Base-by-base conservation (phyloP, 2,113 vertebrate species). In the Procapra przewalskii region DNA sequence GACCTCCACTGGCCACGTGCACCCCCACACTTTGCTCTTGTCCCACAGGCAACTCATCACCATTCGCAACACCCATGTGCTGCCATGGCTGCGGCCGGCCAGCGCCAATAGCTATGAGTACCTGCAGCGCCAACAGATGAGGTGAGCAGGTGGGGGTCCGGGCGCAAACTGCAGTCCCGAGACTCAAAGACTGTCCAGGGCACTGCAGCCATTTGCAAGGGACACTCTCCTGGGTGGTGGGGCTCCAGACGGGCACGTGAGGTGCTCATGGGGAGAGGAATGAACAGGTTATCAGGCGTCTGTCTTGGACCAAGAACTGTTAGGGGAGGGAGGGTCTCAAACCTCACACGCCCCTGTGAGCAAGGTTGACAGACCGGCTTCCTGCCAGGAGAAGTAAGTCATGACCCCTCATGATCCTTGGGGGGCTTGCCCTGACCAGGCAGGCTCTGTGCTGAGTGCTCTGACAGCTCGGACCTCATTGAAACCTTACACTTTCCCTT, bases 11-110 rank as follows among this genome's bases (percentile, higher is more conserved):
- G 85, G 90, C 81, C 57, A 36, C 3, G 0, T 6, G 15, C 0
- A 0, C 50, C 83, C 87, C 84, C 81, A 43, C 43, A 31, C 48
- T 3, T 2, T 23, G 25, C 60, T 81, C 55, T 62, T 90, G 31
- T 90, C 84, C 79, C 62, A 4, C 97, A 99, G 99, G 62, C 98
- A 98, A 5, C 88, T 99, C 79, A 96, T 99, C 91, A 99, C 98
- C 0, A 88, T 98, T n/a, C 97, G 45, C 3, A 98, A 96, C 45
- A 84, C 82, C 36, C 75, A 27, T 2, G 79, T 97, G 71, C 83
- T 88, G 11, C 67, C 98, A 0, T 54, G 14, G 55, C 55, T 52
- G 1, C 94, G 93, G 1, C 98, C 97, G 0, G 96, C 96, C 91
- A 98, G 97, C 0, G 75, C 98, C 21, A 54, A 97, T 3, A 94